Evolutionary conservation across 1,140 invertebrate species (phyloP).

Genomic region (Popillia japonica): DNA sequence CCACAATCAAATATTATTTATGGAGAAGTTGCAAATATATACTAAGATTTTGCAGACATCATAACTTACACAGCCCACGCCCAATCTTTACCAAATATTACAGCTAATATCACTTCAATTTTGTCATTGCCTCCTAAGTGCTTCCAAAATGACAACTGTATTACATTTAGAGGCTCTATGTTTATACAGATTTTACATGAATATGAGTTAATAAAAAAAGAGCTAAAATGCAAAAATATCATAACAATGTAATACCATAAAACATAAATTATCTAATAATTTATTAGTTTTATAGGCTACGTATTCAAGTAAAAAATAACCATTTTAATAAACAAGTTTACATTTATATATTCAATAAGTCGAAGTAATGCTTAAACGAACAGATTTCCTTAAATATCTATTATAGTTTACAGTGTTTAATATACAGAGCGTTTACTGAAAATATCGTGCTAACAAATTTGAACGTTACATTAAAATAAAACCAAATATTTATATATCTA

Average conservation of each 20-base stretch:
- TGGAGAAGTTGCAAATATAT: neutral
- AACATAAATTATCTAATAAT: too few relatives aligned
- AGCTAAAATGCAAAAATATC: neutral
- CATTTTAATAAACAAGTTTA: too few relatives aligned
- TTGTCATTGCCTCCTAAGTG: slow-evolving; percentile 40
- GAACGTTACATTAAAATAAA: neutral
- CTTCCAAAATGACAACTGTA: slow-evolving; percentile 12
- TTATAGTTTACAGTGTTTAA: too few relatives aligned
- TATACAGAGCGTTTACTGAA: neutral
- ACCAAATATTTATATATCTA: neutral
- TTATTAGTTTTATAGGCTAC: too few relatives aligned
- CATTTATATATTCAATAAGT: too few relatives aligned
- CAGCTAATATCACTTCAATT: slow-evolving; percentile 48
- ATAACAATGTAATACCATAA: too few relatives aligned
- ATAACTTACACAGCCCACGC: slow-evolving; percentile 37
- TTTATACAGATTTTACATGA: slow-evolving; percentile 9
- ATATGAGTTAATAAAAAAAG: slow-evolving; percentile 10
- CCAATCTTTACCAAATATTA: slow-evolving; percentile 37
- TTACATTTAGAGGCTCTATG: neutral
- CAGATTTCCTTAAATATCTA: too few relatives aligned
- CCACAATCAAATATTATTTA: neutral
- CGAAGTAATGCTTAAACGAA: too few relatives aligned
- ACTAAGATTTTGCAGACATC: neutral
- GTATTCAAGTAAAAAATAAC: too few relatives aligned
- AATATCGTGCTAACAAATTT: neutral